Evolutionary conservation across 2,888 invertebrate genomes (phyloP).

Genomic region (Asteroscopus sphinx): DNA sequence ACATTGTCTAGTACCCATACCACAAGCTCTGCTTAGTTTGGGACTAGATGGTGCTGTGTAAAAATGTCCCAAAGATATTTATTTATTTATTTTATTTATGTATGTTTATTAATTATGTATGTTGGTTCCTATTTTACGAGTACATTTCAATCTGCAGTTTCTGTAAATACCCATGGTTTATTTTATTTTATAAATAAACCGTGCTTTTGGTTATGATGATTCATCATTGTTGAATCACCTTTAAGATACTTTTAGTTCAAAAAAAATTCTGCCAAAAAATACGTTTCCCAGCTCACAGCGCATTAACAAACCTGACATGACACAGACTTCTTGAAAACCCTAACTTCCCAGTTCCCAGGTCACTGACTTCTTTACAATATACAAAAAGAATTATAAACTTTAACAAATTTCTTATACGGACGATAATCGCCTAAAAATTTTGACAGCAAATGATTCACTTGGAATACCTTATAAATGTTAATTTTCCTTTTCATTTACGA

Average conservation of each 20-base stretch:
- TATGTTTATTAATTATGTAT: too few species aligned
- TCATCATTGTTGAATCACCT: neutral
- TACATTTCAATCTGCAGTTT: too few species aligned
- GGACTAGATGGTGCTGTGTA: too few species aligned
- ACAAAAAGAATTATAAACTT: slow-evolving; percentile 31
- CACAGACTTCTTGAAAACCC: slow-evolving; percentile 47
- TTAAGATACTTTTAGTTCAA: slow-evolving; percentile 8
- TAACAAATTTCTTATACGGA: slow-evolving; percentile 8
- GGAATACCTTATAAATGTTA: slow-evolving; percentile 25
- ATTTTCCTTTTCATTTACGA: slow-evolving; percentile 48
- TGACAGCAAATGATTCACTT: slow-evolving; percentile 33
- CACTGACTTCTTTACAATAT: slow-evolving; percentile 40
- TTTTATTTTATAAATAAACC: too few species aligned
- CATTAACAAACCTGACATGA: slow-evolving; percentile 45
- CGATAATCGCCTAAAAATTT: slow-evolving; percentile 41
- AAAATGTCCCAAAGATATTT: too few species aligned
- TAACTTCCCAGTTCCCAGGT: slow-evolving; percentile 45
- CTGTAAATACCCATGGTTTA: too few species aligned
- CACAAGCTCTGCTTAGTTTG: too few species aligned
- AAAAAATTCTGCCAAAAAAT: slow-evolving; percentile 22
- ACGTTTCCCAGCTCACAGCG: slow-evolving; percentile 20
- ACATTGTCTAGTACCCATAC: too few species aligned
- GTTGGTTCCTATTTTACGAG: too few species aligned
- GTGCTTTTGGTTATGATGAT: neutral
- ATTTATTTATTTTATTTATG: too few species aligned